Percentiles rank a stretch among this genome's conserved stretches.
phyloP scores from a whole-genome alignment of 2,888 invertebrate species.

The Melolontha melolontha region DNA sequence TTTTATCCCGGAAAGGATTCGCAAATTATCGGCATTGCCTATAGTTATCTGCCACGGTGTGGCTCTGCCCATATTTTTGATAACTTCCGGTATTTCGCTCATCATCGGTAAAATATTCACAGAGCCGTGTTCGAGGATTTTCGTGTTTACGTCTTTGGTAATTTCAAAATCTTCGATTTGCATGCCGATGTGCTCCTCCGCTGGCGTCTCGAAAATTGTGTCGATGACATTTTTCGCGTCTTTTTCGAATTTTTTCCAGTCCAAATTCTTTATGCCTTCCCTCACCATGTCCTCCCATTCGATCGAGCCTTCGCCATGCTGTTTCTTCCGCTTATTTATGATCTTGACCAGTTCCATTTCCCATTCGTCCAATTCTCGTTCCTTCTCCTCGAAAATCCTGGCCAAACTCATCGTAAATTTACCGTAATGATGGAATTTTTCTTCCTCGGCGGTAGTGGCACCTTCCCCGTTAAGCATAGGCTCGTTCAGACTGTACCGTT shows the following conservation, averaged over 20 bases:
- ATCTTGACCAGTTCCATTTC: slow-evolving; percentile 64
- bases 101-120: slow-evolving; percentile 72
- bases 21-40: slow-evolving; percentile 58
- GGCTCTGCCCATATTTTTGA: slow-evolving; percentile 72
- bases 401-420: slow-evolving; percentile 75
- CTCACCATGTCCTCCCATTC: slow-evolving; percentile 74
- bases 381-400: slow-evolving; percentile 83
- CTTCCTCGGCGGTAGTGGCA: slow-evolving; percentile 72
- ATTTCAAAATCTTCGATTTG: slow-evolving; percentile 70
- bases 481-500: slow-evolving; percentile 48
- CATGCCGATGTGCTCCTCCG: slow-evolving; percentile 64
- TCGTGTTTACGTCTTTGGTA: slow-evolving; percentile 73
- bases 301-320: slow-evolving; percentile 62
- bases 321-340: slow-evolving; percentile 60
- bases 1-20: slow-evolving; percentile 60
- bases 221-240: slow-evolving; percentile 68
- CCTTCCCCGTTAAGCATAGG: slow-evolving; percentile 79
- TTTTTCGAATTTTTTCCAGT: slow-evolving; percentile 75
- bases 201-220: slow-evolving; percentile 58
- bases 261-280: slow-evolving; percentile 73
- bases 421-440: slow-evolving; percentile 65
- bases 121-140: slow-evolving; percentile 68
- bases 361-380: slow-evolving; percentile 76
- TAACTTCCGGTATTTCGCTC: slow-evolving; percentile 73
- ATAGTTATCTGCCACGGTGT: slow-evolving; percentile 69